Conservation (phyloP, 1,140 invertebrate species). For the Rhynchophorus ferrugineus region DNA sequence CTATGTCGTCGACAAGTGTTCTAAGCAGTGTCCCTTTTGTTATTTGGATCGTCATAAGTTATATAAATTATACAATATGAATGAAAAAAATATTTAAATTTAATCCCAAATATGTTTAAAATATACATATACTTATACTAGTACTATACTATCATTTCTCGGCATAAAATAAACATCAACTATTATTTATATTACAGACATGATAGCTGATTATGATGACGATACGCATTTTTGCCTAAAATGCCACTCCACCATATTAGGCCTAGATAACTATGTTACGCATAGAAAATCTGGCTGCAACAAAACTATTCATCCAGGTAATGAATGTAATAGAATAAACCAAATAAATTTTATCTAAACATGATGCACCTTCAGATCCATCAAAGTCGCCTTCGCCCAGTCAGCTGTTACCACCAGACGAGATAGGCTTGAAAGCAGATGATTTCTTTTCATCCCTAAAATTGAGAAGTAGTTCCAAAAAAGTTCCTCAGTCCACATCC, state of each 20-base stretch:
- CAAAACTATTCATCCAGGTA: constrained; percentile 11
- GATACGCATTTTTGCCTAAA: constrained; percentile 80
- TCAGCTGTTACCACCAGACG: constrained; percentile 31
- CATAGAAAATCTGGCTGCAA: constrained; percentile 55
- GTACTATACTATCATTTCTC: too few species aligned
- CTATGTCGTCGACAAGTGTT: too few species aligned
- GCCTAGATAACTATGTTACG: constrained; percentile 72
- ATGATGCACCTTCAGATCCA: constrained; percentile 30
- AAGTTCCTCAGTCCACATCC: constrained; percentile 36
- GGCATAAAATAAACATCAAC: too few species aligned
- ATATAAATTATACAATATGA: too few species aligned
- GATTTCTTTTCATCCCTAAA: constrained; percentile 80
- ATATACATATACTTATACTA: too few species aligned
- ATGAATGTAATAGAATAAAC: too few species aligned
- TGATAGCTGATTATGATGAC: constrained; percentile 55
- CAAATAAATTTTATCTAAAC: neutral
- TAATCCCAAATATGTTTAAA: too few species aligned
- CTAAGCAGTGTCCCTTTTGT: too few species aligned
- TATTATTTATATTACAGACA: constrained; percentile 21
- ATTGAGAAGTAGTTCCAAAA: constrained; percentile 61
- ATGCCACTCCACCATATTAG: constrained; percentile 67
- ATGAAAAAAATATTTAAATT: too few species aligned
- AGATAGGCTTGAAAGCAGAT: constrained; percentile 61
- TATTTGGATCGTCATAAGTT: too few species aligned
- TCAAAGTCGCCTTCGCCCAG: constrained; percentile 42